Conservation (phyloP, 2,888 invertebrate species). For the Incurvaria masculella region DNA sequence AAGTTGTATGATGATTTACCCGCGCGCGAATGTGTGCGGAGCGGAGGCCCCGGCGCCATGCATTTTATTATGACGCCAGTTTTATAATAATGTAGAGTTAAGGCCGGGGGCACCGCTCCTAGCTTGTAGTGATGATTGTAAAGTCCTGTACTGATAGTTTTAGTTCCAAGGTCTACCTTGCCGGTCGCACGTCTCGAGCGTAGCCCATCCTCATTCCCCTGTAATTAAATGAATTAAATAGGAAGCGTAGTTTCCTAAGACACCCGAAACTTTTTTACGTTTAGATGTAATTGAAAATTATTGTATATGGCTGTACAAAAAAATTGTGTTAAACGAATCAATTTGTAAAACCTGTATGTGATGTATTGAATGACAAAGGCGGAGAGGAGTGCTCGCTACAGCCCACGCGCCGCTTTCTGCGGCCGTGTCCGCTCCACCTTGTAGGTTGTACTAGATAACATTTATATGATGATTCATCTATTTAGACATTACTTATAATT, state of each 20-base stretch:
- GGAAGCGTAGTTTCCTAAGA: constrained; percentile 56
- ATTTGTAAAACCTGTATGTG: constrained; percentile 54
- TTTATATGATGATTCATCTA: constrained; percentile 62
- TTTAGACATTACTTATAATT: constrained; percentile 64
- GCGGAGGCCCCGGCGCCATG: not conserved
- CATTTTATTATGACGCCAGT: not conserved
- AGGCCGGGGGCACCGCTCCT: constrained; percentile 10
- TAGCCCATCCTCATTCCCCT: constrained; percentile 54
- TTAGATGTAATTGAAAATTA: constrained; percentile 57
- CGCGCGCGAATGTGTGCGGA: not conserved
- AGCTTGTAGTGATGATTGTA: constrained; percentile 55
- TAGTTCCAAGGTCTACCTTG: constrained; percentile 51
- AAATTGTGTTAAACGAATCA: constrained; percentile 41
- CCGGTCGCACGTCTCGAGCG: constrained; percentile 51
- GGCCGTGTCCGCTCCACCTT: constrained; percentile 38
- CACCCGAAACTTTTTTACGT: constrained; percentile 54
- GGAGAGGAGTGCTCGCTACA: constrained; percentile 26
- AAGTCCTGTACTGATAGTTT: constrained; percentile 53
- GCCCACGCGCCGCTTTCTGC: constrained; percentile 34
- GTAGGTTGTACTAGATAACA: constrained; percentile 57
- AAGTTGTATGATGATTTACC: constrained; percentile 22
- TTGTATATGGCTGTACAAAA: constrained; percentile 60
- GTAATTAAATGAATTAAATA: constrained; percentile 46
- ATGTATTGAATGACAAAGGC: constrained; percentile 29
- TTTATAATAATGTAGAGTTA: not conserved